Evolutionary conservation across 1,140 invertebrate genomes (phyloP).

Genomic region (Camponotus vicinus): DNA sequence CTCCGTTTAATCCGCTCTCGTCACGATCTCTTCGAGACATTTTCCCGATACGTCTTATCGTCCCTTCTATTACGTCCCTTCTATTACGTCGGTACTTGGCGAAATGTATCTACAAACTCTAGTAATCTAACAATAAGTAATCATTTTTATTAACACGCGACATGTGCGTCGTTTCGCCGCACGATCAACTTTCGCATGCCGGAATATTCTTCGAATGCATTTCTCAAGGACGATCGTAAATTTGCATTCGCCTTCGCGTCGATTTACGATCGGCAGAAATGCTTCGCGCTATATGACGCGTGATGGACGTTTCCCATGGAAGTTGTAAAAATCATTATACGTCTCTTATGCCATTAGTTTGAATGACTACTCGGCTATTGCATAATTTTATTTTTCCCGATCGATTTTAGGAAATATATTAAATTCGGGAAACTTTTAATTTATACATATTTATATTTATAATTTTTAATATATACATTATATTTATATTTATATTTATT

Average conservation of each 20-base stretch:
- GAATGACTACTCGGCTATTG: background rate
- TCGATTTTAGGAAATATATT: background rate
- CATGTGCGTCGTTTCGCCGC: background rate
- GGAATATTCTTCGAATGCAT: background rate
- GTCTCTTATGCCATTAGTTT: background rate
- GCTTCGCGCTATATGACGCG: constrained; percentile 13
- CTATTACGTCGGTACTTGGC: background rate
- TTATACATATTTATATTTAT: background rate
- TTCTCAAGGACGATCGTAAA: constrained; percentile 29
- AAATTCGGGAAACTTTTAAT: background rate
- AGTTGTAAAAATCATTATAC: constrained; percentile 7
- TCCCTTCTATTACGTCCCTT: no score
- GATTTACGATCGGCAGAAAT: constrained; percentile 1
- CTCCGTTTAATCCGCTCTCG: background rate
- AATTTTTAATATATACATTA: no score
- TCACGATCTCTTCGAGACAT: background rate
- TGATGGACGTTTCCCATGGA: constrained; percentile 8
- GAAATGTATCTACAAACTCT: background rate
- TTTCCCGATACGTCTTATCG: background rate
- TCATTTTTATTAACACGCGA: constrained; percentile 8
- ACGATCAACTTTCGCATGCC: constrained; percentile 2
- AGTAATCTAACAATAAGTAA: background rate
- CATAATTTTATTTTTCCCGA: background rate
- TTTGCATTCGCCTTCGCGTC: background rate
- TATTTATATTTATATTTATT: no score